A percentile compares a stretch with the other conserved stretches of the same genome.
These are phyloP conservation scores for Pygoscelis adeliae DNA, from an alignment of 2,113 vertebrate genomes.

Conservation along the genomic window DNA sequence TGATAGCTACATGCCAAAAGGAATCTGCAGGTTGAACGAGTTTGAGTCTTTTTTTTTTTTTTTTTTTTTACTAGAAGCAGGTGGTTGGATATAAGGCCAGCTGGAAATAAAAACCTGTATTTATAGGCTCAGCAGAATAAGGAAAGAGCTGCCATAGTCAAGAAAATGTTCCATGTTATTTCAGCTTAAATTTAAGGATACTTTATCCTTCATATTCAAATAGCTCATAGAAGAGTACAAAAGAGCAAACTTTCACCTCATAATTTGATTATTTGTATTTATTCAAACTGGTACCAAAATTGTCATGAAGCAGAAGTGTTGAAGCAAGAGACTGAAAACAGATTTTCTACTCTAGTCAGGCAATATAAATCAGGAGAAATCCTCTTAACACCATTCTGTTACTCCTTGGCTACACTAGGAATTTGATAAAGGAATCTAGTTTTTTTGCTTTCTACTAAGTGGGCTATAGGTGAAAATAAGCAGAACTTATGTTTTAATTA, in stretches of 20 bases:
- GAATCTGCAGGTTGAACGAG: constrained; percentile 38
- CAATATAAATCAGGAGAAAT: not conserved
- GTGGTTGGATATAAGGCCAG: constrained; percentile 53
- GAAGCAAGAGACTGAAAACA: not conserved
- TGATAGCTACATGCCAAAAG: constrained; percentile 39
- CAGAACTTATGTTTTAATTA: not conserved
- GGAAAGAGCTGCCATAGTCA: constrained; percentile 23
- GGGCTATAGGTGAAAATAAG: not conserved
- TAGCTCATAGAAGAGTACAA: not conserved
- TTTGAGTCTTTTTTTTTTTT: not conserved
- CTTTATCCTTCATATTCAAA: constrained; percentile 44
- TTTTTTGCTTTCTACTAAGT: not conserved
- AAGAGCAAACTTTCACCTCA: constrained; percentile 25
- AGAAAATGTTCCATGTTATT: constrained; percentile 4
- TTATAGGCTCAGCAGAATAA: constrained; percentile 49
- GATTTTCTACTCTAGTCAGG: not conserved
- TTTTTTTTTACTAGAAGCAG: constrained; percentile 12
- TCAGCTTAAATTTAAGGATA: constrained; percentile 12
- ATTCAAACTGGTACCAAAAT: constrained; percentile 12
- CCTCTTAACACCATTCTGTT: not conserved
- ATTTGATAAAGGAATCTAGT: not conserved
- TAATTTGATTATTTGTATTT: constrained; percentile 38
- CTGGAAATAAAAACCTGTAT: constrained; percentile 57
- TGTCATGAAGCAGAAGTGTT: not conserved
- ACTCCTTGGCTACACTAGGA: not conserved